Base-by-base conservation (phyloP, 1,140 invertebrate genomes). In the Macrosteles quadrilineatus region DNA sequence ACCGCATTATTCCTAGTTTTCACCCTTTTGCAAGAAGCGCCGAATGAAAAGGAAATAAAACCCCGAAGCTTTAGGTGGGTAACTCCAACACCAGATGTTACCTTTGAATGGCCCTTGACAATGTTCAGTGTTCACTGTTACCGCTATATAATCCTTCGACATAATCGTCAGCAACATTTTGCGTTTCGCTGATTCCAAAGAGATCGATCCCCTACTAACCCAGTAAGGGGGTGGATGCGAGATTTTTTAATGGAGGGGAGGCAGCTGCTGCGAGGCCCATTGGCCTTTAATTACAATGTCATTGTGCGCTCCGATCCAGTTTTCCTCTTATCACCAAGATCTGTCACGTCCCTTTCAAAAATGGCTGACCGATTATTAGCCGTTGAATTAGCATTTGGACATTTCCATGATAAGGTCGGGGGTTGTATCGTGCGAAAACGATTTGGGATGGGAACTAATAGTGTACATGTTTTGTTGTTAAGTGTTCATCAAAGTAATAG, bases 231-330 rank as follows among this genome's bases (percentile, higher is more conserved):
- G 47, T 50, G 47, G 47, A 50, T 50, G 14, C 21, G 14, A 50
- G 47, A 9, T 50, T 50, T 50, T 50, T 50, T 9, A 50, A 9
- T 4, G 47, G n/a, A n/a, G n/a, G 47, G 14, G n/a, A 3, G 3
- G 47, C n/a, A 21, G 47, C 4, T 6, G 47, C 3, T 4, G 47
- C 4, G 47, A 50, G 47, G 47, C 47, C 47, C 14, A 50, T 50
- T 50, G 47, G 47, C 47, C 47, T 50, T 50, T 50, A 50, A 50
- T 50, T 50, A 50, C 47, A 50, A 50, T 50, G 47, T 50, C 47
- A 50, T 50, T 50, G 4, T 50, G 47, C 14, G n/a, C 14, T 17
- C 21, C n/a, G 47, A 50, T 50, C 47, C 47, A 50, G 47, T 50
- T 50, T 50, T 21, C 4, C n/a, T 50, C 47, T 50, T 50, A 50